Evolutionary conservation across 2,113 vertebrate genomes (phyloP).

Genomic region (zebrafish (Danio rerio)): GRCz12tu NC_133190.1:47210001-47210500

Average conservation of each 20-base stretch:
- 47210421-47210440: neutral
- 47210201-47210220: conserved; percentile 6
- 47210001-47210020: neutral
- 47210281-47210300: neutral
- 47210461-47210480: too few species aligned
- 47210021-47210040: conserved; percentile 25
- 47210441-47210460: too few species aligned
- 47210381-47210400: neutral
- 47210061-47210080: neutral
- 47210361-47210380: neutral
- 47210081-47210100: conserved; percentile 5
- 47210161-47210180: neutral
- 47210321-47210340: neutral
- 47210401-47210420: neutral
- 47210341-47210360: neutral
- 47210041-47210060: conserved; percentile 2
- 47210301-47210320: neutral
- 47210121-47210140: conserved; percentile 3
- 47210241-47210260: neutral
- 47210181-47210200: neutral
- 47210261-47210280: neutral
- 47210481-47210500: too few species aligned
- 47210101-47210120: conserved; percentile 4
- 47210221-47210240: neutral
- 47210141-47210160: conserved; percentile 14